phyloP scores from a whole-genome alignment of 2,113 vertebrate species.

The Perca fluviatilis region DNA sequence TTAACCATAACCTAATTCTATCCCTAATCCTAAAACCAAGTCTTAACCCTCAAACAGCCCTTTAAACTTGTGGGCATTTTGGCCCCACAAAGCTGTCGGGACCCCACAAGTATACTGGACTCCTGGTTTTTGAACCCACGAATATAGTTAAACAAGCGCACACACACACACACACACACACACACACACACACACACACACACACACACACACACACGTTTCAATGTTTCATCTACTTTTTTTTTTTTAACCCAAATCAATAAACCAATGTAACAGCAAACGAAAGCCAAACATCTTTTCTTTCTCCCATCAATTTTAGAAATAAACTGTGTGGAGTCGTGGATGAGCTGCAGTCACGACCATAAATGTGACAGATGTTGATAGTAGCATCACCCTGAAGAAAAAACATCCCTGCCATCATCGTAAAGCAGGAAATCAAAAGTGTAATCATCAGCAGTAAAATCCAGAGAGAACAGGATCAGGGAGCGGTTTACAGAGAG shows the following conservation, averaged over 20 bases:
- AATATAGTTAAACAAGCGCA: too few relatives aligned
- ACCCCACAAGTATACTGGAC: too few relatives aligned
- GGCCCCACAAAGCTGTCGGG: too few relatives aligned
- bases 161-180: too few relatives aligned
- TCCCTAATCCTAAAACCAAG: too few relatives aligned
- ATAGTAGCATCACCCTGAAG: background rate
- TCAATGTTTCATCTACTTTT: background rate
- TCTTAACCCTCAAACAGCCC: too few relatives aligned
- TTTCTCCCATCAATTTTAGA: constrained; percentile 9
- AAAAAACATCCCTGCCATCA: background rate
- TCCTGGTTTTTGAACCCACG: too few relatives aligned
- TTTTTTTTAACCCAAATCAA: constrained; percentile 11
- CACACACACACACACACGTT: constrained; percentile 1
- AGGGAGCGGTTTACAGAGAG: background rate
- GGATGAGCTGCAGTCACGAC: background rate
- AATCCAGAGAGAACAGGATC: background rate
- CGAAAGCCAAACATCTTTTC: background rate
- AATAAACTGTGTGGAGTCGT: background rate
- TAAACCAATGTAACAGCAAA: constrained; percentile 28
- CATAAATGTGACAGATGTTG: constrained; percentile 37
- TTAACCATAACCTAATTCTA: too few relatives aligned
- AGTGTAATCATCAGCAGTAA: constrained; percentile 24
- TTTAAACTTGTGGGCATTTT: too few relatives aligned
- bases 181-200: background rate
- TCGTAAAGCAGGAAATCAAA: constrained; percentile 44